Conservation (phyloP, 1,140 invertebrate genomes). For the Drosophila equinoxialis region DNA sequence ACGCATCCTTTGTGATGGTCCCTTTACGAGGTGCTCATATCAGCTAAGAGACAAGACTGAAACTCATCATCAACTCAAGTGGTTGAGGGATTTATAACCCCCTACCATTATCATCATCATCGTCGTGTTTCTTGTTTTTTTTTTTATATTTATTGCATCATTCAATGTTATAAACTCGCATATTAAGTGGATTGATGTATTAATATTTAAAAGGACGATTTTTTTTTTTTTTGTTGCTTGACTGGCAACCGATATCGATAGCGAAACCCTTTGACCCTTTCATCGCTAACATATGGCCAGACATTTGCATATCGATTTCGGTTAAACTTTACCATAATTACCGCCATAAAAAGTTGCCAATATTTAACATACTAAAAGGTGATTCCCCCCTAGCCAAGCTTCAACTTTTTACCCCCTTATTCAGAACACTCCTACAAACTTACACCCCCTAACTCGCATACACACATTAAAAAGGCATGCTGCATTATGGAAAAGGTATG, state of each 20-base stretch:
- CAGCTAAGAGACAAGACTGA: conserved; percentile 15
- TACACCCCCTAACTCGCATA: not conserved
- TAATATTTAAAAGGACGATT: conserved; percentile 79
- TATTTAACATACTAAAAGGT: conserved; percentile 12
- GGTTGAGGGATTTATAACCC: conserved; percentile 48
- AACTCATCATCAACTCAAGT: conserved; percentile 48
- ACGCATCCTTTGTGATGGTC: conserved; percentile 18
- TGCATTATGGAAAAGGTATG: conserved; percentile 33
- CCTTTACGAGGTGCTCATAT: conserved; percentile 37
- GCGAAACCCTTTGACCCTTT: conserved; percentile 42
- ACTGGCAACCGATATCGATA: conserved; percentile 19
- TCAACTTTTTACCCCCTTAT: conserved; percentile 7
- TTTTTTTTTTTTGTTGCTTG: conserved; percentile 7
- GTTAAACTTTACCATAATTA: conserved; percentile 22
- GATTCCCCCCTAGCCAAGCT: not conserved
- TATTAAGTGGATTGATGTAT: conserved; percentile 82
- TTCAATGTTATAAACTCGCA: conserved; percentile 74
- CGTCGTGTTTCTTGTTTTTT: conserved; percentile 30
- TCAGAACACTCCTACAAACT: not conserved
- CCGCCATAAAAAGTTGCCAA: conserved; percentile 25
- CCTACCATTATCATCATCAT: conserved; percentile 31
- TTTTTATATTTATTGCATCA: conserved; percentile 80
- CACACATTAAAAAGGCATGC: conserved; percentile 50
- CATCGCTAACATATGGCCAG: conserved; percentile 40
- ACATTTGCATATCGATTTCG: conserved; percentile 36